phyloP scores from a whole-genome alignment of 2,113 vertebrate genomes.

The Trochalopteron elliotii region DNA sequence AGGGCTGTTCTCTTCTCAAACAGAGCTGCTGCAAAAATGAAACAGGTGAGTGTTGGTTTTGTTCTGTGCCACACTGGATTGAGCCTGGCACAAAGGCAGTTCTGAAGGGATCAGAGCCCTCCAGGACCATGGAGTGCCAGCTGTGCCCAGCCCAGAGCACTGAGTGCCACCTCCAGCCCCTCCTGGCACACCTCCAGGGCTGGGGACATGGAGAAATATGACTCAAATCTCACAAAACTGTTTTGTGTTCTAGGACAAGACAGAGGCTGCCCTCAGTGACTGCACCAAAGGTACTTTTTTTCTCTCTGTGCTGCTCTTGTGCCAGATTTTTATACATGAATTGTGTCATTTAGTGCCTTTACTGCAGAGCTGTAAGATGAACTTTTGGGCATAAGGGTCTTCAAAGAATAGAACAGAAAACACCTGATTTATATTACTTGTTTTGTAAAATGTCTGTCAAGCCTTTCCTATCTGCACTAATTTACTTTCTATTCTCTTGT shows the following conservation, averaged over 20 bases:
- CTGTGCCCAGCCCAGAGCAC: neutral
- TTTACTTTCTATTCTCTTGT: neutral
- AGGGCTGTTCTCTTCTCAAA: slow-evolving; percentile 87
- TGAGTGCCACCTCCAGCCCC: neutral
- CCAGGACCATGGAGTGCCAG: neutral
- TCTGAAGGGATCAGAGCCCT: neutral
- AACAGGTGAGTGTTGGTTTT: slow-evolving; percentile 75
- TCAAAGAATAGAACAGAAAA: neutral
- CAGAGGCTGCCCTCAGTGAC: slow-evolving; percentile 81
- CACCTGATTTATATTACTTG: neutral
- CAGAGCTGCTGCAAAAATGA: slow-evolving; percentile 86
- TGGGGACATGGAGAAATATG: neutral
- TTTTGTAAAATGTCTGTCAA: neutral
- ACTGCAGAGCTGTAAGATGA: neutral
- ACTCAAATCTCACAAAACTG: neutral
- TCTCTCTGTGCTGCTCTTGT: neutral
- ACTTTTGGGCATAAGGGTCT: neutral
- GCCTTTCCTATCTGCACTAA: neutral
- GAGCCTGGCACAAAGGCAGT: neutral
- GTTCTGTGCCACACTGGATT: neutral
- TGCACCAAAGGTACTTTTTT: slow-evolving; percentile 82
- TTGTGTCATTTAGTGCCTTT: neutral
- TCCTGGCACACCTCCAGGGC: neutral
- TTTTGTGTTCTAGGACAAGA: slow-evolving; percentile 79
- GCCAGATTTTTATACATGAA: neutral